These are phyloP conservation scores for Macrochelys suwanniensis DNA, from an alignment of 2,797 vertebrate genomes.

Conservation along the genomic window DNA sequence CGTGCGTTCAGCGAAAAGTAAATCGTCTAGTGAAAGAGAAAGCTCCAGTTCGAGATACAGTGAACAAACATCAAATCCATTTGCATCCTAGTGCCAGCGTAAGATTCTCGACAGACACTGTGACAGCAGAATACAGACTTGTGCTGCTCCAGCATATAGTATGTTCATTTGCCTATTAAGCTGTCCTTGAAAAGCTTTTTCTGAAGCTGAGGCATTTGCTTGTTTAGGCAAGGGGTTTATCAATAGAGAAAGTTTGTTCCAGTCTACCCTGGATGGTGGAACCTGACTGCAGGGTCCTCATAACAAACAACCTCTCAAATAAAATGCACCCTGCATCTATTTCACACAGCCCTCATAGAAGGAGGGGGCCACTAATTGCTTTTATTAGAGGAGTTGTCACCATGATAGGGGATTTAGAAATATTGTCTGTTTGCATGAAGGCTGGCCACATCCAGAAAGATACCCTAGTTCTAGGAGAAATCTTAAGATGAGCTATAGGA, in stretches of 20 bases:
- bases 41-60: neutral
- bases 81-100: neutral
- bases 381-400: neutral
- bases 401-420: neutral
- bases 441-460: neutral
- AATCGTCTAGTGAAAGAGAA: neutral
- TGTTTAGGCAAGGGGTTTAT: neutral
- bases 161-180: neutral
- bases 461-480: neutral
- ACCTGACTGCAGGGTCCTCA: neutral
- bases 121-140: neutral
- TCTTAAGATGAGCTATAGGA: neutral
- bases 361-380: neutral
- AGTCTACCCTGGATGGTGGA: neutral
- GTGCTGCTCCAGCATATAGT: neutral
- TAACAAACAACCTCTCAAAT: neutral
- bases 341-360: neutral
- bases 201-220: neutral
- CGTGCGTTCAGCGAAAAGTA: conserved; percentile 9
- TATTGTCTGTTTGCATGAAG: neutral
- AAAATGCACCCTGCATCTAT: neutral
- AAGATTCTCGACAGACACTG: neutral
- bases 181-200: neutral
- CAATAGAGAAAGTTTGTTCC: neutral
- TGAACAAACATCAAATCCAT: neutral